These are phyloP conservation scores for Teleogryllus occipitalis DNA, from an alignment of 1,140 invertebrate genomes.

Conservation along the genomic window DNA sequence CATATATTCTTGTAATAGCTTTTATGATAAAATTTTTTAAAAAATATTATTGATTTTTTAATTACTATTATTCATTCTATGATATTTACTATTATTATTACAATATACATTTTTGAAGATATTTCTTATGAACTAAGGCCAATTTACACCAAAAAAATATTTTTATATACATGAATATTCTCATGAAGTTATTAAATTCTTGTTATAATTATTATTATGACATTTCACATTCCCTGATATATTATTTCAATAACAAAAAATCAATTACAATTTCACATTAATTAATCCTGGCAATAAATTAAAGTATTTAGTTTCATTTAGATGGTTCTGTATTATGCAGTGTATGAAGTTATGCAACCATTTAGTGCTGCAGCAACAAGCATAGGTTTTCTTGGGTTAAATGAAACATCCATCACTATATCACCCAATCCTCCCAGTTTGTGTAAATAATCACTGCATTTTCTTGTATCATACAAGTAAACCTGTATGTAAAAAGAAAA, in stretches of 20 bases:
- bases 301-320: neutral
- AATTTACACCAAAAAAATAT: too few relatives aligned
- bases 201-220: neutral
- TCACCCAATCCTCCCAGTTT: slow-evolving; percentile 15
- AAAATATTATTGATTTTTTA: too few relatives aligned
- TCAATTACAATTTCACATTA: neutral
- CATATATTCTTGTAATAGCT: too few relatives aligned
- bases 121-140: too few relatives aligned
- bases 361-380: slow-evolving; percentile 9
- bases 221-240: neutral
- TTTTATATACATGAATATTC: neutral
- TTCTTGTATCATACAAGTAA: slow-evolving; percentile 16
- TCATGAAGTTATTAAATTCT: neutral
- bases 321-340: neutral
- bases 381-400: slow-evolving; percentile 9
- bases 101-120: too few relatives aligned
- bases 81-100: too few relatives aligned
- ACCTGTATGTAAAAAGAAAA: neutral
- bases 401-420: slow-evolving; percentile 15
- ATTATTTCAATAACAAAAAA: neutral
- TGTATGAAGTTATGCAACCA: neutral
- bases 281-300: neutral
- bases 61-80: too few relatives aligned
- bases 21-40: too few relatives aligned
- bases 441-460: neutral